Conservation (phyloP, 2,888 invertebrate genomes). For the Amphipyra tragopoginis region DNA sequence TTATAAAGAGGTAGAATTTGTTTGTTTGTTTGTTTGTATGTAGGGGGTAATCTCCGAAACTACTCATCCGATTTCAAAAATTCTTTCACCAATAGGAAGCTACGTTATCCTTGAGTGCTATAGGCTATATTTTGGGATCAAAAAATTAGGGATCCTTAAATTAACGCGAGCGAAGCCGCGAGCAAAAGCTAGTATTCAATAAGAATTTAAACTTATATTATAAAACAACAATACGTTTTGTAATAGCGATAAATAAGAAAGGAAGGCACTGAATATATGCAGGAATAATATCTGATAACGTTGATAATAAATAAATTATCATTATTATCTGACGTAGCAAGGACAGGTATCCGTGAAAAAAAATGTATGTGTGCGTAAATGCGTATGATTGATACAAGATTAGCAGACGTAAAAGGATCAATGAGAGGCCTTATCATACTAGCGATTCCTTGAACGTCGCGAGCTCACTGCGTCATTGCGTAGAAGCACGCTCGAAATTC, state of each 20-base stretch:
- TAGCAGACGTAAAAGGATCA: constrained; percentile 34
- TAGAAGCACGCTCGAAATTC: constrained; percentile 3
- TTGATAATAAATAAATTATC: constrained; percentile 43
- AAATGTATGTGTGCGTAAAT: constrained; percentile 18
- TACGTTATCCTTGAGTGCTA: too few species aligned
- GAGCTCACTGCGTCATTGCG: constrained; percentile 5
- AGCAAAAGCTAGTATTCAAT: too few species aligned
- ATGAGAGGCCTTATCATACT: constrained; percentile 41
- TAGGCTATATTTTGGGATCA: too few species aligned
- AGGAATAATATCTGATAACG: constrained; percentile 29
- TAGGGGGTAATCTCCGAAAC: too few species aligned
- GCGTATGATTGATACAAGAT: constrained; percentile 35
- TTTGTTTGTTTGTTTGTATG: too few species aligned
- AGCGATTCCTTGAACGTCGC: constrained; percentile 25
- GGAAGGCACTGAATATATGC: constrained; percentile 10
- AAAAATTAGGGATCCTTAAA: too few species aligned
- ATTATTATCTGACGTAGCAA: constrained; percentile 35
- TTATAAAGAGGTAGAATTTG: too few species aligned
- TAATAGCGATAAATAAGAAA: constrained; percentile 11
- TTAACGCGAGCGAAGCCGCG: too few species aligned
- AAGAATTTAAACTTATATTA: not conserved
- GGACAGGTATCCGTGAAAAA: constrained; percentile 17
- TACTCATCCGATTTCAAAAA: too few species aligned
- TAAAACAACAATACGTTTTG: not conserved
- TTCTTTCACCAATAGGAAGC: too few species aligned